Evolutionary conservation across 2,888 invertebrate species (phyloP).

Genomic region (Lochmaea capreae): DNA sequence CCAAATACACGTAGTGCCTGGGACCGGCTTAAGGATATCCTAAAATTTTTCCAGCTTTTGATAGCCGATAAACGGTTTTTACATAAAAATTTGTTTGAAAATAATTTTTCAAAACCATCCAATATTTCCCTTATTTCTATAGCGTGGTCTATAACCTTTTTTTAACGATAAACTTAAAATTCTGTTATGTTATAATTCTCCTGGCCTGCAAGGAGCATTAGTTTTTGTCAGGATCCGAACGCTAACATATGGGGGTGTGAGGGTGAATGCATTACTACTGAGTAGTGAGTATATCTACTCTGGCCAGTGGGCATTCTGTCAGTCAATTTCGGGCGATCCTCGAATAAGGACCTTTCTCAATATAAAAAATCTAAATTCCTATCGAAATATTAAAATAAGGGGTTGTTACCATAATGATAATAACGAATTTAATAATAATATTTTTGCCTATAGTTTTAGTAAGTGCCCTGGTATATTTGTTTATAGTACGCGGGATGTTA

Average conservation of each 20-base stretch:
- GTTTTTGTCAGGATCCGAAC: slow-evolving; percentile 27
- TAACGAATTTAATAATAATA: slow-evolving; percentile 38
- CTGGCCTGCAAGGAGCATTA: slow-evolving; percentile 30
- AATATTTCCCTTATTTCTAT: not conserved
- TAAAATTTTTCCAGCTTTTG: no score
- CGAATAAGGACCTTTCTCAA: slow-evolving; percentile 31
- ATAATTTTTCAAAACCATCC: no score
- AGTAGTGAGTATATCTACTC: slow-evolving; percentile 61
- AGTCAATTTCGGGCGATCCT: slow-evolving; percentile 51
- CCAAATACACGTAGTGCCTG: no score
- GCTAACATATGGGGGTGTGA: slow-evolving; percentile 51
- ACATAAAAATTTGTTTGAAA: no score
- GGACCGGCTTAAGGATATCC: no score
- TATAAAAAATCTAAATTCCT: slow-evolving; percentile 8
- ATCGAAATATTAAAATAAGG: no score
- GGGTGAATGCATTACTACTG: slow-evolving; percentile 64
- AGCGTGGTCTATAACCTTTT: not conserved
- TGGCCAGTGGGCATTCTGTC: slow-evolving; percentile 63
- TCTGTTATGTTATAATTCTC: slow-evolving; percentile 17
- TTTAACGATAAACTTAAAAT: not conserved
- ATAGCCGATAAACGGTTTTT: no score
- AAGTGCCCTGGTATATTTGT: slow-evolving; percentile 58
- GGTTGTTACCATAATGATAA: not conserved
- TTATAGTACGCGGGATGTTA: slow-evolving; percentile 53
- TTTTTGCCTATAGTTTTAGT: slow-evolving; percentile 55